These are phyloP conservation scores for Drosophila athabasca DNA, from an alignment of 1,140 invertebrate species.

Conservation along the genomic window DNA sequence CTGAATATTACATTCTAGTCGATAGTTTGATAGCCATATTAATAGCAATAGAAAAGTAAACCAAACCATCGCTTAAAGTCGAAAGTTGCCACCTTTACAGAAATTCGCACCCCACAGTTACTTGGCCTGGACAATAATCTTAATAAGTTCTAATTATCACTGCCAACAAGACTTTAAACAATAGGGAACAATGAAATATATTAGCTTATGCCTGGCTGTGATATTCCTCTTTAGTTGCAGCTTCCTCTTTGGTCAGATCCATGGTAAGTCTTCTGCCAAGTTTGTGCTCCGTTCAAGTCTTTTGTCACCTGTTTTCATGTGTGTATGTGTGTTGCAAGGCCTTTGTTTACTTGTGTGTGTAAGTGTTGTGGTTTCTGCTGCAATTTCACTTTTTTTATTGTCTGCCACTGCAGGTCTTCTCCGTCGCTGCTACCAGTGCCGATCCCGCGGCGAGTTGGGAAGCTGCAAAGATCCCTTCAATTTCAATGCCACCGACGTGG, in stretches of 20 bases:
- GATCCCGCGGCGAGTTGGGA: slow-evolving; percentile 93
- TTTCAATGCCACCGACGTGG: slow-evolving; percentile 89
- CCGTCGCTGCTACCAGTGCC: slow-evolving; percentile 90
- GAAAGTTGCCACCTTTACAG: no score
- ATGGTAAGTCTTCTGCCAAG: slow-evolving; percentile 23
- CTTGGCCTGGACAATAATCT: slow-evolving; percentile 8
- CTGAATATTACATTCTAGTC: no score
- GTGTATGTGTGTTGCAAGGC: slow-evolving; percentile 5
- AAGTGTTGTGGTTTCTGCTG: slow-evolving; percentile 3
- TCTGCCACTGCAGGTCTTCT: slow-evolving; percentile 84
- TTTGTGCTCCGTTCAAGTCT: slow-evolving; percentile 38
- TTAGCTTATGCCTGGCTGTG: slow-evolving; percentile 27
- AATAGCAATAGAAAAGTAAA: no score
- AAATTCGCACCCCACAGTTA: neutral
- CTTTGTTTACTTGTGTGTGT: slow-evolving; percentile 4
- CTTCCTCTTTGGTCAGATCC: slow-evolving; percentile 11
- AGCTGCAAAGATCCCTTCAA: slow-evolving; percentile 94
- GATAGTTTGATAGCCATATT: no score
- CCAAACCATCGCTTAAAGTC: no score
- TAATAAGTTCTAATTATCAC: slow-evolving; percentile 1
- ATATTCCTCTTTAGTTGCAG: slow-evolving; percentile 24
- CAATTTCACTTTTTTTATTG: slow-evolving; percentile 23
- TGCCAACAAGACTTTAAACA: neutral
- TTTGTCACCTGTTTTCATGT: slow-evolving; percentile 23
- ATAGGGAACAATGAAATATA: slow-evolving; percentile 22